phyloP scores from a whole-genome alignment of 2,888 invertebrate species.

The Cantharis rufa region DNA sequence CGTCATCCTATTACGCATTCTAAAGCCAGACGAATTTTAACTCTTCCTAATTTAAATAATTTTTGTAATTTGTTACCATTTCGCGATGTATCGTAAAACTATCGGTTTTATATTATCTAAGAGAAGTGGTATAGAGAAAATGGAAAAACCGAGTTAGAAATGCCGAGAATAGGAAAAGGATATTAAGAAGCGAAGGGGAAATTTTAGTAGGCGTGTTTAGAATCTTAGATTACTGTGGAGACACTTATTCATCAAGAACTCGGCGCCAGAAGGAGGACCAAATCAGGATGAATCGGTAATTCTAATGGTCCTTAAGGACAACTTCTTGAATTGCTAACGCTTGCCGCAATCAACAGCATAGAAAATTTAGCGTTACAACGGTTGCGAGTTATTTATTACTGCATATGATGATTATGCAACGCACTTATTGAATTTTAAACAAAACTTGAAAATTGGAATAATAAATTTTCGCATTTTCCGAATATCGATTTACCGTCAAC shows the following conservation, averaged over 20 bases:
- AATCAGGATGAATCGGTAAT: constrained; percentile 27
- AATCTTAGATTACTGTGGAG: constrained; percentile 31
- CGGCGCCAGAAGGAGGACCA: constrained; percentile 25
- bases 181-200: constrained; percentile 26
- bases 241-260: constrained; percentile 29
- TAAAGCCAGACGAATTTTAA: not conserved
- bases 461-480: not conserved
- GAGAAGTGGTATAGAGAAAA: not conserved
- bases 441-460: not conserved
- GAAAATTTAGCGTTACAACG: not conserved
- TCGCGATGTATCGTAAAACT: constrained; percentile 10
- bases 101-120: constrained; percentile 4
- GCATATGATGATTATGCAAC: not conserved
- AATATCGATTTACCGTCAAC: not conserved
- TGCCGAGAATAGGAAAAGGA: constrained; percentile 14
- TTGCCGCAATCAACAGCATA: constrained; percentile 17
- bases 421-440: not conserved
- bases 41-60: not conserved
- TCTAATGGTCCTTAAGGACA: constrained; percentile 19
- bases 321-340: constrained; percentile 18
- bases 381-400: not conserved
- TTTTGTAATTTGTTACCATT: constrained; percentile 7
- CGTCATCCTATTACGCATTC: not conserved
- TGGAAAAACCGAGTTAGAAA: constrained; percentile 1
- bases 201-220: constrained; percentile 27